Percentiles rank a stretch among this genome's conserved stretches.
phyloP scores from a whole-genome alignment of 2,797 vertebrate genomes.

The Odontamblyopus lacepedii region DNA sequence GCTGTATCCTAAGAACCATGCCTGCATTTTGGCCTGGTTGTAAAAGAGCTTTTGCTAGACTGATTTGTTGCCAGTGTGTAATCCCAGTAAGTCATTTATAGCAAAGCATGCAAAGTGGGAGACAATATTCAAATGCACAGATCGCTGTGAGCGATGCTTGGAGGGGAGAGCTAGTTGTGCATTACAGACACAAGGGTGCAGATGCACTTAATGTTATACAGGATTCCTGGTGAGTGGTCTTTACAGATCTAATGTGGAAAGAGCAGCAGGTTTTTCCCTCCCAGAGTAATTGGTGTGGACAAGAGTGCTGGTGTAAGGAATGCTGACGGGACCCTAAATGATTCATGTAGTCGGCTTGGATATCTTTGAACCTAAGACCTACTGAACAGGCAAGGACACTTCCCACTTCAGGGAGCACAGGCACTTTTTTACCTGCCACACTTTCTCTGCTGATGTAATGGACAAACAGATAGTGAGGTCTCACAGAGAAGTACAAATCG shows the following conservation, averaged over 20 bases:
- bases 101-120: conserved; percentile 25
- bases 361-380: conserved; percentile 70
- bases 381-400: conserved; percentile 53
- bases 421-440: conserved; percentile 3
- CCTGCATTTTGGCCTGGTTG: conserved; percentile 53
- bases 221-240: conserved; percentile 62
- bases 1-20: conserved; percentile 40
- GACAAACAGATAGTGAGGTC: conserved; percentile 3
- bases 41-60: conserved; percentile 50
- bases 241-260: conserved; percentile 64
- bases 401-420: conserved; percentile 23
- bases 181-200: conserved; percentile 55
- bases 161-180: conserved; percentile 37
- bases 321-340: conserved; percentile 69
- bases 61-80: conserved; percentile 55
- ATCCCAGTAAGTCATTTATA: conserved; percentile 44
- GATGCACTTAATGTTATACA: conserved; percentile 65
- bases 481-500: neutral
- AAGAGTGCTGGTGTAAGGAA: conserved; percentile 64
- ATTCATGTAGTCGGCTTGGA: conserved; percentile 69
- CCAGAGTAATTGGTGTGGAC: conserved; percentile 67
- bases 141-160: conserved; percentile 31
- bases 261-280: conserved; percentile 64
- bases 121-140: conserved; percentile 28
- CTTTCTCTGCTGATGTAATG: conserved; percentile 8